phyloP scores from a whole-genome alignment of 2,113 vertebrate species.

The Cololabis saira region DNA sequence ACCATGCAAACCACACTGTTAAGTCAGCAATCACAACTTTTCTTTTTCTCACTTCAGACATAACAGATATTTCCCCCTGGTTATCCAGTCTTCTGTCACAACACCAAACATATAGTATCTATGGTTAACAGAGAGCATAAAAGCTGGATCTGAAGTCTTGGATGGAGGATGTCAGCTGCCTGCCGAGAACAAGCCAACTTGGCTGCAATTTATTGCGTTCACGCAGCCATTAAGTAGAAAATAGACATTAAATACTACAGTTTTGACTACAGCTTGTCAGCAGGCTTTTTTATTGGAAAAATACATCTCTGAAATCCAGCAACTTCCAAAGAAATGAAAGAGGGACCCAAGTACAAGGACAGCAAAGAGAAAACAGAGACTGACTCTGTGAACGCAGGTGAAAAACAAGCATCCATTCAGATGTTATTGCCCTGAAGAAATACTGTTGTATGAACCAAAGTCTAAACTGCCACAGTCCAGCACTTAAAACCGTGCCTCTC shows the following conservation, averaged over 20 bases:
- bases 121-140: slow-evolving; percentile 15
- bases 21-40: slow-evolving; percentile 1
- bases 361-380: background rate
- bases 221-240: slow-evolving; percentile 20
- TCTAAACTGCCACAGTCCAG: background rate
- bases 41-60: slow-evolving; percentile 2
- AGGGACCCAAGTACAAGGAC: background rate
- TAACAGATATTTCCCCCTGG: slow-evolving; percentile 15
- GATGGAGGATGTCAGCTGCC: slow-evolving; percentile 34
- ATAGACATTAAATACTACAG: slow-evolving; percentile 42
- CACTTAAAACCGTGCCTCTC: background rate
- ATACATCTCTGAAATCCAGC: slow-evolving; percentile 3
- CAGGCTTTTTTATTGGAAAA: slow-evolving; percentile 22
- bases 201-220: slow-evolving; percentile 13
- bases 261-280: slow-evolving; percentile 19
- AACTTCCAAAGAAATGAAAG: background rate
- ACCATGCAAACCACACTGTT: background rate
- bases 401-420: no score
- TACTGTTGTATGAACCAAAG: background rate
- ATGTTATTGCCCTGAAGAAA: background rate
- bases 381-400: background rate
- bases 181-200: slow-evolving; percentile 20
- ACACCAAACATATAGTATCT: slow-evolving; percentile 43
- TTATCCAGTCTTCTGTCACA: slow-evolving; percentile 35
- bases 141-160: slow-evolving; percentile 7